Evolutionary conservation across 2,797 vertebrate genomes (phyloP).

Genomic region (Furcifer pardalis): DNA sequence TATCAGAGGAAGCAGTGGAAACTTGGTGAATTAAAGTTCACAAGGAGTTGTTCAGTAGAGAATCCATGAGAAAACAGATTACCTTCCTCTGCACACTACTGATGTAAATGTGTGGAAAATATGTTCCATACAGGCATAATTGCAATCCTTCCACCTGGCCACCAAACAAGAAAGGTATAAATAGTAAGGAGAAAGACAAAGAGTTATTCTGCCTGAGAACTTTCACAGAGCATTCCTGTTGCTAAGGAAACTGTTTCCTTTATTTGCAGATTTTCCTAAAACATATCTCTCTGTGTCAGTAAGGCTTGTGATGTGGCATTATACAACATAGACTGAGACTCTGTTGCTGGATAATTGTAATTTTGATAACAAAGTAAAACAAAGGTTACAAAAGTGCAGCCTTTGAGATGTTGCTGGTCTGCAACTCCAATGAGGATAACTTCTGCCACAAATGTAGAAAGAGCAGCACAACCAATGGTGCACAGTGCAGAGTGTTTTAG

Average conservation of each 20-base stretch:
- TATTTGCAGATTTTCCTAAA: slow-evolving; percentile 36
- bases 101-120: slow-evolving; percentile 31
- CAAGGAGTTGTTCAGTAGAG: slow-evolving; percentile 20
- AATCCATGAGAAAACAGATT: not conserved
- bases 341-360: not conserved
- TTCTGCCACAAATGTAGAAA: no score
- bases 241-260: slow-evolving; percentile 55
- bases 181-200: slow-evolving; percentile 41
- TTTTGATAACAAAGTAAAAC: slow-evolving; percentile 14
- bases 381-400: not conserved
- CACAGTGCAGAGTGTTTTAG: not conserved
- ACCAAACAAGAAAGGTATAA: slow-evolving; percentile 36
- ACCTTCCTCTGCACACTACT: not conserved
- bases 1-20: slow-evolving; percentile 30
- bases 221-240: slow-evolving; percentile 53
- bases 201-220: slow-evolving; percentile 39
- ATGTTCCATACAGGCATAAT: slow-evolving; percentile 36
- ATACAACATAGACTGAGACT: not conserved
- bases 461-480: not conserved
- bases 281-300: slow-evolving; percentile 3
- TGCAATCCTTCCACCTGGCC: not conserved
- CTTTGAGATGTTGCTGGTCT: not conserved
- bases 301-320: not conserved
- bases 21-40: slow-evolving; percentile 26
- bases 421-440: not conserved